phyloP scores from a whole-genome alignment of 1,140 invertebrate species.

The Monochamus saltuarius region DNA sequence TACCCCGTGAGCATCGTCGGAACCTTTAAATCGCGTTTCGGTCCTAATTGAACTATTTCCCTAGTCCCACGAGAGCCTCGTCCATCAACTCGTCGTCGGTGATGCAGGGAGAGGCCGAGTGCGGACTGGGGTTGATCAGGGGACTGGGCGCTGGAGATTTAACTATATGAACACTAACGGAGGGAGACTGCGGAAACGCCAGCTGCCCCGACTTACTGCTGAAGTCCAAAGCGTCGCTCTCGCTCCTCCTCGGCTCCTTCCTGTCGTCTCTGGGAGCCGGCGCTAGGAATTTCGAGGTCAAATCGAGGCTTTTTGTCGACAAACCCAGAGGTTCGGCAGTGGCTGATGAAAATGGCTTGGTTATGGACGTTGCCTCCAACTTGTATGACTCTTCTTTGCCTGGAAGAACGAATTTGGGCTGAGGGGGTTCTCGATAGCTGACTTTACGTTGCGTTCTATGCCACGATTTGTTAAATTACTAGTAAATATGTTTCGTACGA shows the following conservation, averaged over 20 bases:
- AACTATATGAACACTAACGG: constrained; percentile 73
- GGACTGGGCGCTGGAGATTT: constrained; percentile 76
- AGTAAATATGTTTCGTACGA: no score
- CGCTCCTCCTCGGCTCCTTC: constrained; percentile 32
- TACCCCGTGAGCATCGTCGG: background rate
- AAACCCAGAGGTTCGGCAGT: constrained; percentile 31
- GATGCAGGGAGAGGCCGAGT: constrained; percentile 76
- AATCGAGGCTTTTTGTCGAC: constrained; percentile 30
- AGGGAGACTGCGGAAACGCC: constrained; percentile 63
- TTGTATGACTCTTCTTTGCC: constrained; percentile 1
- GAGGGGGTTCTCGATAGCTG: no score
- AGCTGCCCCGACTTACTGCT: constrained; percentile 26
- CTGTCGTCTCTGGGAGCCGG: constrained; percentile 40
- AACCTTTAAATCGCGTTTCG: background rate
- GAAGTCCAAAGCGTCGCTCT: constrained; percentile 44
- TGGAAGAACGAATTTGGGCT: background rate
- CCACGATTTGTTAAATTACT: no score
- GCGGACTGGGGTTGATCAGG: constrained; percentile 57
- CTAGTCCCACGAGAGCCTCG: constrained; percentile 76
- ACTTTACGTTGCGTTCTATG: no score
- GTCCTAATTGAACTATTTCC: constrained; percentile 52
- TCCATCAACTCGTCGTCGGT: constrained; percentile 90
- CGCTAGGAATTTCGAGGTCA: constrained; percentile 43
- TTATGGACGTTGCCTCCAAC: constrained; percentile 7
- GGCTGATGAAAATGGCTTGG: constrained; percentile 18